Base-by-base conservation (phyloP, 1,140 invertebrate species). In the Brachionus rotundiformis region DNA sequence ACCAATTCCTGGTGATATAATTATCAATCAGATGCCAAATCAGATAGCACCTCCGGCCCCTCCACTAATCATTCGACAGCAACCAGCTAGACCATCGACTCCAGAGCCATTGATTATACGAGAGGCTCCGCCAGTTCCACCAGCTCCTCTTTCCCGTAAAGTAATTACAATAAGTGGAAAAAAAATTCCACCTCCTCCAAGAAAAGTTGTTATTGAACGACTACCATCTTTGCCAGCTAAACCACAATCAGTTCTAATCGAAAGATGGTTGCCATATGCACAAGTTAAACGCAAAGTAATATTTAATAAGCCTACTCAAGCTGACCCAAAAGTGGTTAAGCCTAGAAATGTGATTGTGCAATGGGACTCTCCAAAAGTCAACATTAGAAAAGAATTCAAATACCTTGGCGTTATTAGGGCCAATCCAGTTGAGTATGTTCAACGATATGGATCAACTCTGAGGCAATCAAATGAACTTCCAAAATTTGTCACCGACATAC, bases 401-500 rank as follows among this genome's bases (percentile, higher is more conserved):
- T 54, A 77, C 25, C 29, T 77, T 11, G 75, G 75, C 59, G 23
- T 77, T 33, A 36, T 59, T 29, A 77, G 33, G 59, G 75, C 49
- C 16, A 36, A 77, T 59, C 75, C 75, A 54, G 29, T 54, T 10
- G 29, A 23, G 11, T 77, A 77, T 33, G 29, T 77, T 0, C 75
- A 77, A 77, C 4, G 49, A 77, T 77, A 77, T 77, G 71, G 71
- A 75, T 41, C 71, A 8, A 39, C 36, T 41, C 25, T 75, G 19
- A 5, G 41, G 27, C 33, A 39, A 27, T 33, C 71, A 25, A 27
- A 41, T 41, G 71, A 27, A 16, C 19, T 75, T 10, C 71, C 71
- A 75, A 41, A 75, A 41, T 75, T 75, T 47, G 71, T 33, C 33
- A 33, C 29, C 16, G 63, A 36, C n/a, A 33, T 68, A 68, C 63